Evolutionary conservation across 2,888 invertebrate genomes (phyloP).

Genomic region (Eudemis profundana): DNA sequence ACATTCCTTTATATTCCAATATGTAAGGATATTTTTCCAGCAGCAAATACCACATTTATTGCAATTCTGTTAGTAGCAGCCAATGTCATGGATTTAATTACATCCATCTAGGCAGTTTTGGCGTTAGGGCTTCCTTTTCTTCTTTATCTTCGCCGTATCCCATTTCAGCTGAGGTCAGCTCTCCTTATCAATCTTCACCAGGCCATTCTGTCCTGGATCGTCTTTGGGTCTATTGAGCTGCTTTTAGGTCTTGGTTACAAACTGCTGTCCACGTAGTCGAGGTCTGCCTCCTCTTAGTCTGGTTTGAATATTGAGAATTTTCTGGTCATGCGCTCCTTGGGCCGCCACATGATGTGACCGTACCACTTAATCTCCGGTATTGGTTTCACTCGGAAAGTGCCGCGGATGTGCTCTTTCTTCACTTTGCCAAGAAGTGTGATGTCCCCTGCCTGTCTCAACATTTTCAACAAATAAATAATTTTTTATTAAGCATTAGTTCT

Average conservation of each 20-base stretch:
- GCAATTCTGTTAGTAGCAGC: too few species aligned
- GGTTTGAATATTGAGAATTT: too few species aligned
- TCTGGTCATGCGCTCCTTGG: too few species aligned
- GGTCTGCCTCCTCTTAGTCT: background rate
- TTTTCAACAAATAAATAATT: too few species aligned
- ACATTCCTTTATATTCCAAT: background rate
- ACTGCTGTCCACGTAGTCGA: background rate
- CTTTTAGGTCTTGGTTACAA: background rate
- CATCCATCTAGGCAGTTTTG: too few species aligned
- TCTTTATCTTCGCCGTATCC: too few species aligned
- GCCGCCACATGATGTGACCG: too few species aligned
- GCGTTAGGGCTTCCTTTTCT: too few species aligned
- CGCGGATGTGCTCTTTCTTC: conserved; percentile 2
- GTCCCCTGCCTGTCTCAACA: background rate
- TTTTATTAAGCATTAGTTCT: too few species aligned
- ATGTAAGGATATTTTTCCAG: background rate
- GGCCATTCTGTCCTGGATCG: background rate
- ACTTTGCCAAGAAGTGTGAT: background rate
- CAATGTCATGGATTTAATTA: too few species aligned
- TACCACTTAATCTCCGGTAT: background rate
- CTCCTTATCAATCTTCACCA: background rate
- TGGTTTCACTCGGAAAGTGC: background rate
- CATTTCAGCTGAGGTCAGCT: too few species aligned
- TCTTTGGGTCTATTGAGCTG: background rate
- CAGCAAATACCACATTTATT: too few species aligned